A percentile compares a stretch with the other conserved stretches of the same genome.
These are phyloP conservation scores for Latrodectus hesperus DNA, from an alignment of 2,888 invertebrate species.

Conservation along the genomic window DNA sequence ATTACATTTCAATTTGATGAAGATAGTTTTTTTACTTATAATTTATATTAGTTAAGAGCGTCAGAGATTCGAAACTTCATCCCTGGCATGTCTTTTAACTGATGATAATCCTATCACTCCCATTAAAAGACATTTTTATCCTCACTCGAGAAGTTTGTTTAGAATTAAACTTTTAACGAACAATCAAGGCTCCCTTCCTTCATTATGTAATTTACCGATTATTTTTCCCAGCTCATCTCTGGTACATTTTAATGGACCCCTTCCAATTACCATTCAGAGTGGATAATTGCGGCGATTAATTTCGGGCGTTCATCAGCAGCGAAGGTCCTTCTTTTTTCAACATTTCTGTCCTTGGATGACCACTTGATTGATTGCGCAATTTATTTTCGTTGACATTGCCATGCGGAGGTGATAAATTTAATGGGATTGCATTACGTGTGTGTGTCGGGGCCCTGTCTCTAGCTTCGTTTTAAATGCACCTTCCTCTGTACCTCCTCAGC, in stretches of 20 bases:
- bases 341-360: conserved; percentile 28
- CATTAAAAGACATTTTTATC: too few species aligned
- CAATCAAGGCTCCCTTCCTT: not conserved
- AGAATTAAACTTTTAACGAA: not conserved
- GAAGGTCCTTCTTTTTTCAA: conserved; percentile 34
- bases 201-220: not conserved
- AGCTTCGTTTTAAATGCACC: not conserved
- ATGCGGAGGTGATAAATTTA: conserved; percentile 64
- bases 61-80: too few species aligned
- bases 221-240: conserved; percentile 3
- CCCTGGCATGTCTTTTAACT: too few species aligned
- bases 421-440: conserved; percentile 62
- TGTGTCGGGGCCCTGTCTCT: not conserved
- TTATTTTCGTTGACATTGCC: conserved; percentile 65
- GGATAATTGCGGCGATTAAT: conserved; percentile 67
- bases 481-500: not conserved
- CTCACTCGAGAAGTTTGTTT: too few species aligned
- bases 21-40: too few species aligned
- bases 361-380: conserved; percentile 65
- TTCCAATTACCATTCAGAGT: conserved; percentile 55
- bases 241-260: conserved; percentile 55
- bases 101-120: too few species aligned
- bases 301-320: conserved; percentile 32
- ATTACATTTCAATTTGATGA: too few species aligned
- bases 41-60: too few species aligned